Evolutionary conservation across 2,888 invertebrate genomes (phyloP), one percentile per base, ranked within the genome.

Genomic region (Alentia gelatinosa): DNA sequence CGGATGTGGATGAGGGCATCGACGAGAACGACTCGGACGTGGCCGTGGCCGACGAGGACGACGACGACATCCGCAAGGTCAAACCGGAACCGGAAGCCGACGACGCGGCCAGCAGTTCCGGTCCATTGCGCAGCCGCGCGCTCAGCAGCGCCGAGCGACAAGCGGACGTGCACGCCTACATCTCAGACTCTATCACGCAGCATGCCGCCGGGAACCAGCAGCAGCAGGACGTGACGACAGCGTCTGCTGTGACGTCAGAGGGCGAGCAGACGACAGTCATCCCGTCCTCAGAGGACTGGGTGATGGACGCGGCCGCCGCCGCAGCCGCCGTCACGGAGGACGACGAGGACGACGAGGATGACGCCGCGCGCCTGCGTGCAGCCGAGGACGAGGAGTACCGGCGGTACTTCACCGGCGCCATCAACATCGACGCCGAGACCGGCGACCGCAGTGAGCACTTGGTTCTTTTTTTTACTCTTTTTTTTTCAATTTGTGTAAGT

Each of bases 401-500:
- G 63, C 92, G 93, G 89, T 94, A 93, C 91, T 94, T 94, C 92
- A 92, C 92, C 50, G 94, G 94, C 37, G 92, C 93, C 79, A 90
- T 92, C 68, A 88, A 91, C 42, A 91, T 91, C 37, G 93, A 93
- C 84, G 88, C 91, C 9, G 91, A 93, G 68, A 90, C 93, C 15
- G 93, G 93, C 84, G 93, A 94, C 37, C 93, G 94, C 93, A 92
- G 94, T 94, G 92, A 93, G 94, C 93, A 19, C 42, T 56, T 56
- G 19, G 40, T 19, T 84, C n/a, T n/a, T n/a, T n/a, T n/a, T n/a
- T n/a, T n/a, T n/a, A n/a, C n/a, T n/a, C n/a, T n/a, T n/a, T n/a
- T n/a, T n/a, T n/a, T n/a, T n/a, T n/a, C n/a, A n/a, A n/a, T n/a
- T n/a, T n/a, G n/a, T n/a, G n/a, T n/a, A n/a, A n/a, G n/a, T n/a